These are phyloP conservation scores for Herminia tarsipennalis DNA, from an alignment of 2,888 invertebrate species.

Conservation along the genomic window DNA sequence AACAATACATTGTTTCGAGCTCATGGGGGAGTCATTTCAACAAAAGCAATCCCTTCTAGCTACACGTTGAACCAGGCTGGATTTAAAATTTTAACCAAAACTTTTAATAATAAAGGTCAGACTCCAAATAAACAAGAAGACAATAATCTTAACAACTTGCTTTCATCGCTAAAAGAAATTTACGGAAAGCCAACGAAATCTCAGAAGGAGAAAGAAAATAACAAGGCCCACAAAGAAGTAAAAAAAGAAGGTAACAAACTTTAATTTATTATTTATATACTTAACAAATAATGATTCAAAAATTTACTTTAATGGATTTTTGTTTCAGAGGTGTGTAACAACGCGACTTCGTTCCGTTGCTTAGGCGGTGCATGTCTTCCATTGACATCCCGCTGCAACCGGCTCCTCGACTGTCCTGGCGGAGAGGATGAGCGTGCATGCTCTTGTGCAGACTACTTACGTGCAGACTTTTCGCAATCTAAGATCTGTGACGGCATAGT, in stretches of 20 bases:
- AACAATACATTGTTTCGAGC: conserved; percentile 80
- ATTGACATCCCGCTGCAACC: conserved; percentile 88
- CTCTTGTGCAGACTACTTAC: conserved; percentile 90
- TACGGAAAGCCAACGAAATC: conserved; percentile 63
- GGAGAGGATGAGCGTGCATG: conserved; percentile 91
- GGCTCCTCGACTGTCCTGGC: conserved; percentile 88
- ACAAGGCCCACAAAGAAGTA: conserved; percentile 24
- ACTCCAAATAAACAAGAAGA: conserved; percentile 74
- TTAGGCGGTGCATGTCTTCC: conserved; percentile 88
- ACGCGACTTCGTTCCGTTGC: conserved; percentile 85
- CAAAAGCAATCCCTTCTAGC: conserved; percentile 86
- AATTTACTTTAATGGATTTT: neutral
- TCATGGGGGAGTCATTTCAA: conserved; percentile 83
- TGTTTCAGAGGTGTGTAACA: conserved; percentile 72
- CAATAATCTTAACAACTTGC: conserved; percentile 63
- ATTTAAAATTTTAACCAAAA: conserved; percentile 88
- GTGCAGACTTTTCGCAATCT: conserved; percentile 88
- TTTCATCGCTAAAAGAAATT: conserved; percentile 61
- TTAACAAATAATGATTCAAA: neutral
- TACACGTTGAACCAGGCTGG: conserved; percentile 88
- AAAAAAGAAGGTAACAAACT: conserved; percentile 54
- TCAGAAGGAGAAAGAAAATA: conserved; percentile 58
- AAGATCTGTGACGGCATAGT: conserved; percentile 93
- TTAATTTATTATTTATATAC: neutral
- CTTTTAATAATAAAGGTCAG: conserved; percentile 85